phyloP scores from a whole-genome alignment of 1,140 invertebrate genomes.

The Hycleus cichorii region DNA sequence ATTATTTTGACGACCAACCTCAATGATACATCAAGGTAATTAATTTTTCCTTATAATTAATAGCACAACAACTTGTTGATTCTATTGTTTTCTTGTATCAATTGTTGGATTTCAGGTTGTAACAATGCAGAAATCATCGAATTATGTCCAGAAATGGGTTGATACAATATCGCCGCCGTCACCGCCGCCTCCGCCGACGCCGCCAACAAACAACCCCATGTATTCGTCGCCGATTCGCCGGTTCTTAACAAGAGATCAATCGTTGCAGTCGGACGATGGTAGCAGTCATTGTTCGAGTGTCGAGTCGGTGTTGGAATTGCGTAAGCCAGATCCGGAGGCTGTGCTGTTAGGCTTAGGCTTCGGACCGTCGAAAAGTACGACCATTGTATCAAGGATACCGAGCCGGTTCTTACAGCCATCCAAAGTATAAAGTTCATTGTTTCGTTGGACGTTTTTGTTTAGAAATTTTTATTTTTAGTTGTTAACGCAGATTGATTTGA shows the following conservation, averaged over 20 bases:
- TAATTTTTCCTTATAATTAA: too few relatives aligned
- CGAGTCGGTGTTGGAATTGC: conserved; percentile 62
- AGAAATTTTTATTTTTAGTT: conserved; percentile 25
- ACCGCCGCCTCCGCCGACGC: conserved; percentile 1
- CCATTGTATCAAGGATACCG: conserved; percentile 57
- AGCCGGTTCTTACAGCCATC: conserved; percentile 45
- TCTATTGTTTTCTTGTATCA: neutral
- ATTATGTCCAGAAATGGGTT: conserved; percentile 23
- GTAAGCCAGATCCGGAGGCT: conserved; percentile 68
- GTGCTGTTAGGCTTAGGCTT: conserved; percentile 64
- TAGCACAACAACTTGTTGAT: conserved; percentile 10
- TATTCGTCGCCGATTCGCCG: neutral
- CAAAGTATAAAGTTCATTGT: conserved; percentile 25
- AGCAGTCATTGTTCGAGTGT: conserved; percentile 67
- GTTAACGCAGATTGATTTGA: conserved; percentile 37
- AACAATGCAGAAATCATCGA: conserved; percentile 22
- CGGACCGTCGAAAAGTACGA: conserved; percentile 49
- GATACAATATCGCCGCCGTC: conserved; percentile 15
- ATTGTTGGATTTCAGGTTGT: neutral
- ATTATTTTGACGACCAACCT: too few relatives aligned
- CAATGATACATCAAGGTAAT: too few relatives aligned
- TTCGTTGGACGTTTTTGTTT: neutral
- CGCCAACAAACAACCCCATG: neutral
- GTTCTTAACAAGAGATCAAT: conserved; percentile 45
- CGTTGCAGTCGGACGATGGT: conserved; percentile 55